Conservation (phyloP, 2,113 vertebrate species). For the Odocoileus virginianus region DNA sequence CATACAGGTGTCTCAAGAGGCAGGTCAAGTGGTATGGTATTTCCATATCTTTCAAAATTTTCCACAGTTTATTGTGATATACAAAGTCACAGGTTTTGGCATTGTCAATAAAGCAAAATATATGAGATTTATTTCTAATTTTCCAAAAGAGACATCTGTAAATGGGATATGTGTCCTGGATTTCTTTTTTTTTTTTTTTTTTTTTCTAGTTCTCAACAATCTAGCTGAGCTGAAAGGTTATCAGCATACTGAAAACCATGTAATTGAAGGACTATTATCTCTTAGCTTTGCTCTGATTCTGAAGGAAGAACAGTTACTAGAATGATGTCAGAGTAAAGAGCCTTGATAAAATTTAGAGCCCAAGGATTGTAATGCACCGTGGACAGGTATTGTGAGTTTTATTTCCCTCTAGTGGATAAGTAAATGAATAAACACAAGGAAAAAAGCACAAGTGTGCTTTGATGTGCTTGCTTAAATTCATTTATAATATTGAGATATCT, state of each 20-base stretch:
- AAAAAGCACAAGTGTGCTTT: background rate
- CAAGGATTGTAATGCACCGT: background rate
- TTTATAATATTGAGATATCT: background rate
- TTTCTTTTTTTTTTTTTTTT: background rate
- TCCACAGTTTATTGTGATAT: background rate
- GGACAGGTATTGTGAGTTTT: background rate
- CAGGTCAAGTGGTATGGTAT: background rate
- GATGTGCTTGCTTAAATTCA: background rate
- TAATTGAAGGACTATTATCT: constrained; percentile 2
- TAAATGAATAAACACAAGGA: constrained; percentile 24
- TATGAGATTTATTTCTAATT: background rate
- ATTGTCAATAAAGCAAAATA: background rate
- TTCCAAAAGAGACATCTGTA: background rate
- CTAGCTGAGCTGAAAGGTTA: constrained; percentile 6
- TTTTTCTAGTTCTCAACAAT: background rate
- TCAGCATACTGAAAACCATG: background rate
- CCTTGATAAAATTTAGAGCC: background rate
- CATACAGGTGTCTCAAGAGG: background rate
- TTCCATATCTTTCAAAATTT: background rate
- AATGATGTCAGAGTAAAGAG: background rate
- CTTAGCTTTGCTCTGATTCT: background rate
- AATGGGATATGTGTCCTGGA: background rate
- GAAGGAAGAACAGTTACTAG: background rate
- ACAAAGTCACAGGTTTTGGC: background rate
- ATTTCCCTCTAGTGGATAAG: background rate